A percentile compares a stretch with the other conserved stretches of the same genome.
Conservation (phyloP, 2,113 vertebrate genomes). For the Ailuropoda melanoleuca region DNA sequence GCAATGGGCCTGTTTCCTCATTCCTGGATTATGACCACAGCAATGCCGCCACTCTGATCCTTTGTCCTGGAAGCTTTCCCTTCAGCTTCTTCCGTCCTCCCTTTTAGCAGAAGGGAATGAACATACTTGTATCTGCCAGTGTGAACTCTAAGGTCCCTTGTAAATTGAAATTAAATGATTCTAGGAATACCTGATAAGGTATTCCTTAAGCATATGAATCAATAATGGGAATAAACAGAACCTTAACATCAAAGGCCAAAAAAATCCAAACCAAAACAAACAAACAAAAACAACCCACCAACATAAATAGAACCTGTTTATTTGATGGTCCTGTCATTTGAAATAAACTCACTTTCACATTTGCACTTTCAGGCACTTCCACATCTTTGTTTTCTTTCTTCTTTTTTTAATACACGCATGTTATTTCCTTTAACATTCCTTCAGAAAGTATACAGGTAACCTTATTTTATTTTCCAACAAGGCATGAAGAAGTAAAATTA, state of each 20-base stretch:
- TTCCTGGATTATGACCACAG: constrained; percentile 52
- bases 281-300: neutral
- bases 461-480: constrained; percentile 47
- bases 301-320: constrained; percentile 1
- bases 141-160: neutral
- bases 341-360: constrained; percentile 37
- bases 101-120: neutral
- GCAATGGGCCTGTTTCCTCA: constrained; percentile 60
- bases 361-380: constrained; percentile 10
- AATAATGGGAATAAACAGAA: constrained; percentile 21
- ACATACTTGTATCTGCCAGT: neutral
- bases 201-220: constrained; percentile 20
- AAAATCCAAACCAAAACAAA: neutral
- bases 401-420: neutral
- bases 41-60: neutral
- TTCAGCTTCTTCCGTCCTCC: neutral
- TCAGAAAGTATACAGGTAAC: constrained; percentile 17
- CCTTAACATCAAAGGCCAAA: neutral
- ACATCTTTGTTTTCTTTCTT: neutral
- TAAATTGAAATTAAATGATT: constrained; percentile 28
- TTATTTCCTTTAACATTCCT: neutral
- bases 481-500: constrained; percentile 49
- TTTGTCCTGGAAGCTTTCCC: constrained; percentile 52
- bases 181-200: neutral
- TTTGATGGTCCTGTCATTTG: neutral